Evolutionary conservation across 2,113 vertebrate species (phyloP).

Genomic region (Colossoma macropomum): DNA sequence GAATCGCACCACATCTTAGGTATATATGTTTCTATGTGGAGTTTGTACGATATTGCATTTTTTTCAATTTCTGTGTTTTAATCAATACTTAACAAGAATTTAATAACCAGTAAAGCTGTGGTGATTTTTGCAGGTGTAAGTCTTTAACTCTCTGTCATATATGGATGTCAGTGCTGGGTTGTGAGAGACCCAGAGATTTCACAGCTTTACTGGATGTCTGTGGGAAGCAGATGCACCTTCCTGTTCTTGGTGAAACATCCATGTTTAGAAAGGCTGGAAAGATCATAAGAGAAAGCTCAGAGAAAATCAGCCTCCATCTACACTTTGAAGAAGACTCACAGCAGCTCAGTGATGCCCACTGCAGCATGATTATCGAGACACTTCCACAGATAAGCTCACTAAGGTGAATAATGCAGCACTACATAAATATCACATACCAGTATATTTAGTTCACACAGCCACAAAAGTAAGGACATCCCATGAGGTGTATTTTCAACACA

Average conservation of each 20-base stretch:
- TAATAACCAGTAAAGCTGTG: too few species aligned
- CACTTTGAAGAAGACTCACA: not conserved
- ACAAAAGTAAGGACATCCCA: too few species aligned
- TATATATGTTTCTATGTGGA: not conserved
- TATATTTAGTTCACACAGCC: too few species aligned
- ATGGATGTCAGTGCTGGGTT: conserved; percentile 1
- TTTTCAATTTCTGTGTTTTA: too few species aligned
- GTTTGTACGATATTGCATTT: too few species aligned
- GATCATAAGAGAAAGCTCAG: not conserved
- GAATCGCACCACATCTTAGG: conserved; percentile 11
- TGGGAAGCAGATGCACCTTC: conserved; percentile 36
- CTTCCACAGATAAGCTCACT: conserved; percentile 27
- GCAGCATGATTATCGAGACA: not conserved
- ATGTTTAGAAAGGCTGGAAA: conserved; percentile 17
- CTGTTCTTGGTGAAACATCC: not conserved
- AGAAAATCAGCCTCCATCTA: conserved; percentile 37
- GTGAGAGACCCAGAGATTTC: conserved; percentile 22
- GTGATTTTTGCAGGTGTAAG: not conserved
- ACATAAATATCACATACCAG: not conserved
- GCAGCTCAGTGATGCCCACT: not conserved
- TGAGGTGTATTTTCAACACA: too few species aligned
- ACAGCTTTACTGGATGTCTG: conserved; percentile 9
- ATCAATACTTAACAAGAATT: too few species aligned
- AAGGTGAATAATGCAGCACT: conserved; percentile 7
- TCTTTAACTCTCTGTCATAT: conserved; percentile 1